Conservation (phyloP, 2,113 vertebrate species). For the Pipa parva region DNA sequence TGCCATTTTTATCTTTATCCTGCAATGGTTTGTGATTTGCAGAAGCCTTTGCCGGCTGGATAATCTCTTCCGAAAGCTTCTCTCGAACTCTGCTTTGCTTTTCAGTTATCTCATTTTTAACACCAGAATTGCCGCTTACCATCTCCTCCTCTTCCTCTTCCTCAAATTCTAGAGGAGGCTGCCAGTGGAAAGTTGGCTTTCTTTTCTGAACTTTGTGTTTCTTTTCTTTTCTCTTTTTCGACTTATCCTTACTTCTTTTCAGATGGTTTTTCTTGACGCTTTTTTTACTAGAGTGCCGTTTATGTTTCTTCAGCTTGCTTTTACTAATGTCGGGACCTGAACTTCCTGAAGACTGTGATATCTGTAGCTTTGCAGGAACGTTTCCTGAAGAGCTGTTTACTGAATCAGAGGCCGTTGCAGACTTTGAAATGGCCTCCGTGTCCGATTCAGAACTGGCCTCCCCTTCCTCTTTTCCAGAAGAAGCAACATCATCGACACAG, state of each 20-base stretch:
- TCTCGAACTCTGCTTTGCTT: slow-evolving; percentile 31
- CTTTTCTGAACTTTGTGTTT: slow-evolving; percentile 79
- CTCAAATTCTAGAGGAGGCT: slow-evolving; percentile 90
- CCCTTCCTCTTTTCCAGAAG: slow-evolving; percentile 89
- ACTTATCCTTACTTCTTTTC: slow-evolving; percentile 68
- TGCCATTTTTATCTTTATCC: not conserved
- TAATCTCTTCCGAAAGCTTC: slow-evolving; percentile 28
- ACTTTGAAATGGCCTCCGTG: slow-evolving; percentile 42
- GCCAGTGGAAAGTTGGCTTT: slow-evolving; percentile 90
- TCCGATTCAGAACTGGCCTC: slow-evolving; percentile 88
- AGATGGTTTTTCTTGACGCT: slow-evolving; percentile 58
- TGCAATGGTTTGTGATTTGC: not conserved
- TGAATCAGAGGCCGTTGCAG: slow-evolving; percentile 44
- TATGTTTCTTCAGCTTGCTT: slow-evolving; percentile 74
- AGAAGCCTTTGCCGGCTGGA: slow-evolving; percentile 24
- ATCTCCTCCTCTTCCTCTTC: slow-evolving; percentile 83
- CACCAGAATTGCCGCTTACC: not conserved
- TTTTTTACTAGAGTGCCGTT: slow-evolving; percentile 67
- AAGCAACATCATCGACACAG: not conserved
- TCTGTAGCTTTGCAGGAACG: slow-evolving; percentile 38
- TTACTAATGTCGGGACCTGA: slow-evolving; percentile 48
- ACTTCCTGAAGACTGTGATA: slow-evolving; percentile 50
- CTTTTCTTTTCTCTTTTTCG: slow-evolving; percentile 80
- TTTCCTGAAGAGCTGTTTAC: slow-evolving; percentile 21
- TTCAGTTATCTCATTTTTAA: not conserved